Evolutionary conservation across 2,888 invertebrate species (phyloP), one percentile per base, ranked within the genome.

Genomic region (Tuberolachnus salignus): DNA sequence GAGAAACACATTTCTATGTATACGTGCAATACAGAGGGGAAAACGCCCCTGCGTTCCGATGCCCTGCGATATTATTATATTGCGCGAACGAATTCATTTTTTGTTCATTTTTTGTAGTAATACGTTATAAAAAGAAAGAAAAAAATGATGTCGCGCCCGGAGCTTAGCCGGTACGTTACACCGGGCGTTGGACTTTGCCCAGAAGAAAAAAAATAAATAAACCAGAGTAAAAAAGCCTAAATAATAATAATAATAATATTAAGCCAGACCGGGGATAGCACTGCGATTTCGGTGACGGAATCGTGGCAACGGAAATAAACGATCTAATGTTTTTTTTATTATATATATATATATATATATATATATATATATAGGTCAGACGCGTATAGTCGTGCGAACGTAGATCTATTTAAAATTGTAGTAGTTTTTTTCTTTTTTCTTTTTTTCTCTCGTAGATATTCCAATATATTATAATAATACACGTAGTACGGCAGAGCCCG

Each of bases 321-420:
- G 55, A 70, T 44, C n/a, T n/a, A n/a, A n/a, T n/a, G n/a, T n/a
- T n/a, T n/a, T n/a, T n/a, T n/a, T n/a, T n/a, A n/a, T n/a, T n/a
- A n/a, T n/a, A n/a, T n/a, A n/a, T n/a, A n/a, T n/a, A n/a, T n/a
- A n/a, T n/a, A n/a, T n/a, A n/a, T n/a, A n/a, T n/a, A n/a, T n/a
- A n/a, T n/a, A n/a, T n/a, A n/a, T n/a, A n/a, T 19, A 70, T 21
- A 70, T 70, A 42, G 70, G 70, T 70, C 70, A 42, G 42, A 19
- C n/a, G 34, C 34, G 6, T 23, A 8, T 19, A 11, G 4, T 23
- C 13, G 21, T 6, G 21, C 42, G 34, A 44, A 1, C 21, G 21
- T n/a, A n/a, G 55, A 51, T 67, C 34, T 51, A 19, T 6, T 34
- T 34, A 34, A 34, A 34, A 53, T 11, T 1, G 14, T n/a, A n/a